phyloP scores from a whole-genome alignment of 2,888 invertebrate genomes.

The Tuberolachnus salignus region DNA sequence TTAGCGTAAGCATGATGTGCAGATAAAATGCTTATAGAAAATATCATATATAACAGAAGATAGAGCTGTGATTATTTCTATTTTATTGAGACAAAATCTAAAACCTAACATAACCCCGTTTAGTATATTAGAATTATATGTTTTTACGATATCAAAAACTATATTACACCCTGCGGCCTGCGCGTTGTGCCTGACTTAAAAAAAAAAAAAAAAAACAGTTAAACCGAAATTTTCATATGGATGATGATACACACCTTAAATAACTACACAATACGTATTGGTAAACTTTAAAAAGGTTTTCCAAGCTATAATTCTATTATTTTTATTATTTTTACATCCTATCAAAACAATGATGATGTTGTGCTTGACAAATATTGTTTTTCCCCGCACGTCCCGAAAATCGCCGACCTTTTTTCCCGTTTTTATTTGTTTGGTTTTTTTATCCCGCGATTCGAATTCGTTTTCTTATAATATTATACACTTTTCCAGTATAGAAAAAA shows the following conservation, averaged over 20 bases:
- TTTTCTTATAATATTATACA: background rate
- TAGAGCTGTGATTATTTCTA: too few relatives aligned
- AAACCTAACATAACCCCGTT: background rate
- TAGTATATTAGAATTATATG: too few relatives aligned
- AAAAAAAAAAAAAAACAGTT: background rate
- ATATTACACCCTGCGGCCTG: background rate
- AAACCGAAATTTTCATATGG: too few relatives aligned
- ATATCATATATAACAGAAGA: too few relatives aligned
- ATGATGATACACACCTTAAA: too few relatives aligned
- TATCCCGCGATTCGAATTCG: background rate
- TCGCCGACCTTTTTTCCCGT: conserved; percentile 37
- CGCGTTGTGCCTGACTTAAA: too few relatives aligned
- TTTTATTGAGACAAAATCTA: background rate
- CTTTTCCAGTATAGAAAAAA: too few relatives aligned
- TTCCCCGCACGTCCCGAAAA: conserved; percentile 2
- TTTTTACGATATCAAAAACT: conserved; percentile 6
- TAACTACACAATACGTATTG: background rate
- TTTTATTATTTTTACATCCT: conserved; percentile 45
- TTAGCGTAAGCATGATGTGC: too few relatives aligned
- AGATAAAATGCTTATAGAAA: too few relatives aligned
- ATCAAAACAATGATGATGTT: conserved; percentile 34
- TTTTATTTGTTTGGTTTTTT: too few relatives aligned
- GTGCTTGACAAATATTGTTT: conserved; percentile 43
- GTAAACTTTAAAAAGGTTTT: background rate
- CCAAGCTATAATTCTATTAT: conserved; percentile 1